Evolutionary conservation across 30 jellyfish, hydroid and myxozoan species (phyloP), one percentile per base, ranked within the genome.

Genomic region (Pelagia noctiluca): DNA sequence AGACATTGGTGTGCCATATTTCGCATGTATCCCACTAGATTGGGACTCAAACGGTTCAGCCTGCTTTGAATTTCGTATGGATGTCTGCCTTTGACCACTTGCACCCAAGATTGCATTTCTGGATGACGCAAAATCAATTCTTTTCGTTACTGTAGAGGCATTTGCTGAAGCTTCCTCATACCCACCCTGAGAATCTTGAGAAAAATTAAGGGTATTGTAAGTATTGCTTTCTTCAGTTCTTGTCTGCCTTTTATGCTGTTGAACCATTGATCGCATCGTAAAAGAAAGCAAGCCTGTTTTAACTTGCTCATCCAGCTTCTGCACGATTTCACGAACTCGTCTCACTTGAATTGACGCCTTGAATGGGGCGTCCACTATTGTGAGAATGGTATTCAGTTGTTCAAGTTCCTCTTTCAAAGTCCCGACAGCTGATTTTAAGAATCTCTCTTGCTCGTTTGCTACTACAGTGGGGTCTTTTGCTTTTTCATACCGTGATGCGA

Each of bases 281-380:
- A 95, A 92, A 2, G 98, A 92, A 35, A 92, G 86, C 38, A 92
- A 67, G 0, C 98, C 98, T 25, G 96, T 80, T 65, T 87, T 79
- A 22, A 92, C 80, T 71, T 92, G 97, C 53, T 80, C 96, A 71
- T 92, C 95, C 13, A 92, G 87, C 34, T 89, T 67, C 18, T 69
- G 85, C 1, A 92, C 97, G 23, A 85, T 82, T 57, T 92, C 95
- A 2, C 98, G 71, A 21, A 92, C 96, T 23, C 64, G 86, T 68
- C 89, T 86, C 52, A 92, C 98, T 76, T 92, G 98, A 16, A 83
- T 83, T 31, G 98, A 83, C 2, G 98, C 98, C 53, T 93, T 95
- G 33, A 92, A 76, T 33, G 98, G 98, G 10, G 98, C 98, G 68
- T 92, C 98, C 57, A 92, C 92, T 18, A 92, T 87, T 8, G 90